Evolutionary conservation across 2,797 vertebrate species (phyloP), one percentile per base, ranked within the genome.

Genomic region (Sarcophilus harrisii): DNA sequence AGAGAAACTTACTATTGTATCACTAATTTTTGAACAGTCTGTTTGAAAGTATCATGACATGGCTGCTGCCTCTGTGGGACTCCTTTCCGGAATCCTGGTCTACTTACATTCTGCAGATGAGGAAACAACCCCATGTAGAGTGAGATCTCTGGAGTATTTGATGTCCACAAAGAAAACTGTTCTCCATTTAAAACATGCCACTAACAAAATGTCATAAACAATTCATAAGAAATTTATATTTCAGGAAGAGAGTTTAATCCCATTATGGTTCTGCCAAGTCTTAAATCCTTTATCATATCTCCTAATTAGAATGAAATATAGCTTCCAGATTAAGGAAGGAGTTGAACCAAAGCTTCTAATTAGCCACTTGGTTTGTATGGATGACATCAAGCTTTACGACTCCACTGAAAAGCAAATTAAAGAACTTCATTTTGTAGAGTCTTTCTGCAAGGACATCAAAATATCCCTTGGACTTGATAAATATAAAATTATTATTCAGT

Each of bases 201-300:
- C 38, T 87, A 49, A 81, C 73, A 87, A 87, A 87, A 49, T 49
- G 38, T 87, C 73, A 28, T 49, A 87, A 87, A 87, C 38, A 87
- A 87, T 87, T 87, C 73, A 87, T 4, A 49, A 49, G 45, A 27
- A 87, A 27, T 81, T 87, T 45, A 87, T 87, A 49, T 49, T 87
- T 87, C 73, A 87, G 73, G 73, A 87, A 87, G 73, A 87, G 38
- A 87, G 73, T 87, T 87, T 87, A 87, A 87, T 87, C 73, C 24
- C 73, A 49, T 87, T 32, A 45, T 87, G 73, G 21, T 49, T 18
- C 38, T 81, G 73, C 73, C 73, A 81, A 81, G 73, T 27, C 38
- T 81, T 45, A 81, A 81, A 81, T 81, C 21, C 21, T 38, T 87
- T 87, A 87, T 87, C 73, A 87, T 45, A 87, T 87, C 73, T 87